These are phyloP conservation scores for Progne subis DNA, from an alignment of 2,113 vertebrate genomes.

Conservation along the genomic window DNA sequence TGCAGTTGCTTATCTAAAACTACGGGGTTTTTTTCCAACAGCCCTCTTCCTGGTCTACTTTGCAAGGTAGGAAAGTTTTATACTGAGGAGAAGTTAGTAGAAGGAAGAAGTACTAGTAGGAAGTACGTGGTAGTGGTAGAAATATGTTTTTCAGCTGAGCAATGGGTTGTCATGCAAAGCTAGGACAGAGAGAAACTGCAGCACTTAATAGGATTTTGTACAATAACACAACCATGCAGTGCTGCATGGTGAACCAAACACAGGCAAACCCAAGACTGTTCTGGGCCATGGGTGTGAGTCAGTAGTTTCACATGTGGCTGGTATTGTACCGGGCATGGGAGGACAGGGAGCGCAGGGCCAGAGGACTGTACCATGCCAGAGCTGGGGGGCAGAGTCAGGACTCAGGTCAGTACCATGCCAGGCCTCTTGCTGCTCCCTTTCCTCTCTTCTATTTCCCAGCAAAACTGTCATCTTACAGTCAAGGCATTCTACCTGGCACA, in stretches of 20 bases:
- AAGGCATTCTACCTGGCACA: background rate
- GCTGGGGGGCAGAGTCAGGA: background rate
- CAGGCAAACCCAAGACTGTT: background rate
- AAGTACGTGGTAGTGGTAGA: background rate
- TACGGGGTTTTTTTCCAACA: background rate
- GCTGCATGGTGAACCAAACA: background rate
- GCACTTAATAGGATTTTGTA: background rate
- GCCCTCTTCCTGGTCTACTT: background rate
- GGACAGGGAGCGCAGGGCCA: background rate
- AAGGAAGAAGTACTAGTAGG: background rate
- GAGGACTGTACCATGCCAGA: background rate
- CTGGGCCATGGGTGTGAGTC: background rate
- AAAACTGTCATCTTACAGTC: background rate
- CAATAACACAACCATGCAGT: background rate
- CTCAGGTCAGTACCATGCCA: background rate
- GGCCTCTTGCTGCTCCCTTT: background rate
- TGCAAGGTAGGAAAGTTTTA: background rate
- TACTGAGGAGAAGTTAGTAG: background rate
- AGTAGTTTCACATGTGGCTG: background rate
- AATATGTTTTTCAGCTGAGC: background rate
- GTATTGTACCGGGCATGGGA: background rate
- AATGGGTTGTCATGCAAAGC: background rate
- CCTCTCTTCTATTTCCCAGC: background rate
- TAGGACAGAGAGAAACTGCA: background rate
- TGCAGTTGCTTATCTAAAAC: background rate